Percentiles rank a stretch among this genome's conserved stretches.
These are phyloP conservation scores for Caenorhabditis inopinata DNA, from an alignment of 1,140 invertebrate genomes.

Conservation along the genomic window DNA sequence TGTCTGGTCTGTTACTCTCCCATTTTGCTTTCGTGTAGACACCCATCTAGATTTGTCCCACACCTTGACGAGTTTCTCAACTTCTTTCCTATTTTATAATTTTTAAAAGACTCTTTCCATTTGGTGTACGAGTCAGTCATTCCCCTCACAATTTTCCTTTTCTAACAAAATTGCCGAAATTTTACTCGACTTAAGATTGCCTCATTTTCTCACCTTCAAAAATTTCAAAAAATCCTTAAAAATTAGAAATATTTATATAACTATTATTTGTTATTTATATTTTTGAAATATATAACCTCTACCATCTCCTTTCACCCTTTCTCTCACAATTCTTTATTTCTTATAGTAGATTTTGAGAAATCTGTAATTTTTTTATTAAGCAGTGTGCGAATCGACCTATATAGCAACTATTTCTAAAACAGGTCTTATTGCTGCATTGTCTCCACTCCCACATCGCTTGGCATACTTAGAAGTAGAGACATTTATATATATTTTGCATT, in stretches of 20 bases:
- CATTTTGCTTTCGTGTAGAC: background rate
- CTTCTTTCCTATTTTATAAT: no score
- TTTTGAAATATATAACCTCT: conserved; percentile 3
- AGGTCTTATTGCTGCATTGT: no score
- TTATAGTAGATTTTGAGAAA: background rate
- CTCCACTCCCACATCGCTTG: no score
- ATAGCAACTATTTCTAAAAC: no score
- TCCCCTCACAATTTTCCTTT: no score
- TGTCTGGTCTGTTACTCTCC: background rate
- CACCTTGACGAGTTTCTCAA: no score
- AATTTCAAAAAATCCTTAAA: background rate
- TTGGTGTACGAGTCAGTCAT: no score
- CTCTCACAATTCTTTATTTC: background rate
- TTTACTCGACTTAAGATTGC: no score
- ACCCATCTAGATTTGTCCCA: no score
- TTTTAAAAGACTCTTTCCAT: no score
- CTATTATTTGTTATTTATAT: conserved; percentile 11
- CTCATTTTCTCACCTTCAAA: background rate
- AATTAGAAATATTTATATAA: background rate
- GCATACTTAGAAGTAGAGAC: background rate
- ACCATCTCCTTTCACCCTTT: background rate
- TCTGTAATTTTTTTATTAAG: background rate
- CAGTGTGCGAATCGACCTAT: no score
- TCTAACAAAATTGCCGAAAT: no score
- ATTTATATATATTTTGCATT: background rate